Conservation (phyloP, 2,113 vertebrate genomes). For the Muntiacus muntjak region DNA sequence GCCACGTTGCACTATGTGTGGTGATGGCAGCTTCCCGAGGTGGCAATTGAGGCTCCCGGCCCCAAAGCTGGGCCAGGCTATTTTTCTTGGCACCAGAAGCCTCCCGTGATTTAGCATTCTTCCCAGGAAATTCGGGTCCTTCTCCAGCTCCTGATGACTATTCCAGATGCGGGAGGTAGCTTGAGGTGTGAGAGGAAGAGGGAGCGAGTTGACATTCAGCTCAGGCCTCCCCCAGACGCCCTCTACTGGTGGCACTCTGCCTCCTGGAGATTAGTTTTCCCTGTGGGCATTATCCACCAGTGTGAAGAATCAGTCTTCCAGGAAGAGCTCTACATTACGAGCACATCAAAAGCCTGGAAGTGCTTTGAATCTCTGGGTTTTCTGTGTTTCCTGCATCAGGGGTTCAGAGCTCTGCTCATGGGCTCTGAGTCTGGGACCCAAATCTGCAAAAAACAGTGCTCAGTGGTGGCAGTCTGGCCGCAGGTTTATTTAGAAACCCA, state of each 20-base stretch:
- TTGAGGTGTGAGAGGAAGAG: not conserved
- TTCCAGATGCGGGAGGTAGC: slow-evolving; percentile 65
- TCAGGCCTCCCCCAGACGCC: not conserved
- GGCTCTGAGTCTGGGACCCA: not conserved
- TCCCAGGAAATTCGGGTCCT: slow-evolving; percentile 74
- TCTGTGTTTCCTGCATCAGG: not conserved
- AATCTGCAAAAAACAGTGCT: not conserved
- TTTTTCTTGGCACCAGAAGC: slow-evolving; percentile 73
- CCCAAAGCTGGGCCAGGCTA: slow-evolving; percentile 36
- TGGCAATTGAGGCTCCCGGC: slow-evolving; percentile 66
- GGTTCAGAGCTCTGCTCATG: not conserved
- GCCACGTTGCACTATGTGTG: slow-evolving; percentile 66
- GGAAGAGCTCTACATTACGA: not conserved
- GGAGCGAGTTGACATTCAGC: not conserved
- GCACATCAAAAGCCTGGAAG: not conserved
- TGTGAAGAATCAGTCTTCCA: not conserved
- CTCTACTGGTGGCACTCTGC: accelerated
- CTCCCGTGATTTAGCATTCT: slow-evolving; percentile 67
- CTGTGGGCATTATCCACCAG: not conserved
- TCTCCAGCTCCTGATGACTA: slow-evolving; percentile 68
- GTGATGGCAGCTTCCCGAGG: slow-evolving; percentile 74
- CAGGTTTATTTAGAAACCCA: not conserved
- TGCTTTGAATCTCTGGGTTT: not conserved
- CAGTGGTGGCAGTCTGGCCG: not conserved
- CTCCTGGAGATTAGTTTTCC: not conserved